Evolutionary conservation across 2,888 invertebrate genomes (phyloP), one percentile per base, ranked within the genome.

Genomic region (Pimpla rufipes): DNA sequence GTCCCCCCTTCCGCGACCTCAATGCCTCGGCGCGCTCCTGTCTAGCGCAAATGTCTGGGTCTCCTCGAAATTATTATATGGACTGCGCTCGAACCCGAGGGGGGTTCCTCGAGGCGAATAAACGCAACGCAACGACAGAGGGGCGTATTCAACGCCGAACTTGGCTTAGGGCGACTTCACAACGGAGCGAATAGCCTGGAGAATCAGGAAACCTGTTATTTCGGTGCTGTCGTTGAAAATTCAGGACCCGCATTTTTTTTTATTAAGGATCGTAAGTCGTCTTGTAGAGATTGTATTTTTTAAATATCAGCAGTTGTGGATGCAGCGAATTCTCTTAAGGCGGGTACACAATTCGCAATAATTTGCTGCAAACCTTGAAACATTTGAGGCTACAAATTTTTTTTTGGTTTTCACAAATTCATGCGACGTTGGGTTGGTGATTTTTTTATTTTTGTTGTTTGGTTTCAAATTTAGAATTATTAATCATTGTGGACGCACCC

Each of bases 11-110:
- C 68, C 59, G 62, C 68, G 81, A 82, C 68, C 82, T 68, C 78
- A 55, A 74, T 74, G 78, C 82, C 52, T 2, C 77, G 77, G 57
- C 71, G 55, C 37, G n/a, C 74, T 86, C 71, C 71, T 85, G 82
- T 81, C 80, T 85, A 85, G 79, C 79, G 47, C 85, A 78, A 85
- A 87, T 81, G 85, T 85, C 81, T 85, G 83, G 88, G 85, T 86
- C 84, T 86, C 87, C 85, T 88, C 85, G 79, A 89, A 89, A 90
- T 89, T 90, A 89, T 88, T 88, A 88, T 87, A 85, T 82, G 84
- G 71, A 81, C 81, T 79, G 80, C n/a, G n/a, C 73, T 79, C 84
- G 80, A 76, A 62, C 29, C 29, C 79, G 67, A 83, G 76, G 83
- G 76, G 83, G 84, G 78, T 83, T 85, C 76, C 79, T 79, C 84